Conservation (phyloP, 2,113 vertebrate genomes). For the Ochotona curzoniae region DNA sequence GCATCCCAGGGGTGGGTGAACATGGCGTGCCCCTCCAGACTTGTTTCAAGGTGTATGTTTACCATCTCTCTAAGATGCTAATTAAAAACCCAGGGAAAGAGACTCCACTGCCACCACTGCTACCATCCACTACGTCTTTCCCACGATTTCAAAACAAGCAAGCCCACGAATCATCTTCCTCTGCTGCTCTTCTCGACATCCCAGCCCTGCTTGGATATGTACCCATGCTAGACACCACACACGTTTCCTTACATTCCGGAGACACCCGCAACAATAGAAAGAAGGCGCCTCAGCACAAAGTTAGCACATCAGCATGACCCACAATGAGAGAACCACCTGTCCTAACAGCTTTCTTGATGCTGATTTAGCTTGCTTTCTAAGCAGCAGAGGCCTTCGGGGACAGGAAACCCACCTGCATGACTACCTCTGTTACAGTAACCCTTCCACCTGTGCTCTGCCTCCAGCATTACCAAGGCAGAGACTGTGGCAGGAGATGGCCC, state of each 20-base stretch:
- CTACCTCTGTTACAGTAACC: background rate
- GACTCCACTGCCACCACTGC: fast-evolving
- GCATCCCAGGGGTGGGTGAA: no score
- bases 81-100: background rate
- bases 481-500: background rate
- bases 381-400: background rate
- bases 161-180: background rate
- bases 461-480: background rate
- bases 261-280: background rate
- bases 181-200: background rate
- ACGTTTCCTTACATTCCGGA: background rate
- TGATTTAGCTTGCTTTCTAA: background rate
- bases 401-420: background rate
- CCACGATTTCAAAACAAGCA: background rate
- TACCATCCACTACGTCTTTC: no score
- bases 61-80: background rate
- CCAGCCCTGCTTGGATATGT: no score
- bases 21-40: no score
- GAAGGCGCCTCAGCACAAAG: background rate
- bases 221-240: background rate
- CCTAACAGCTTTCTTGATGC: background rate
- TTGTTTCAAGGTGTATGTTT: background rate
- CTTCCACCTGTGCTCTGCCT: background rate
- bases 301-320: background rate
- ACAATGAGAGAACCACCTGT: background rate